These are phyloP conservation scores for Drosophila falleni DNA, from an alignment of 2,888 invertebrate species.

Conservation along the genomic window DNA sequence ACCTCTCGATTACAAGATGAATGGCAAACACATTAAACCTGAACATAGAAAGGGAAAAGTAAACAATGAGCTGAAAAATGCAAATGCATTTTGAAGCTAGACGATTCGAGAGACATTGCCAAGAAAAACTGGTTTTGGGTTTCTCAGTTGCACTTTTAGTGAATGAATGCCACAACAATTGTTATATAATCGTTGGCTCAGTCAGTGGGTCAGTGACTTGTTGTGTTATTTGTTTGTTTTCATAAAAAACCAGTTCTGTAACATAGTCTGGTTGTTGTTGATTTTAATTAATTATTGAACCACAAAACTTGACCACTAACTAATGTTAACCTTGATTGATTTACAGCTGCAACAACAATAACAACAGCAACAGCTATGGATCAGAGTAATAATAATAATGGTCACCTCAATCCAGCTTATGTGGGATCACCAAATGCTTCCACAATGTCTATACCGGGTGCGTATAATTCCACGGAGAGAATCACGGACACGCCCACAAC, in stretches of 20 bases:
- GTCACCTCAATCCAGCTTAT: slow-evolving; percentile 73
- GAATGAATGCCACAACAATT: slow-evolving; percentile 55
- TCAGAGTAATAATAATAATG: slow-evolving; percentile 45
- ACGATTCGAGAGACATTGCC: slow-evolving; percentile 53
- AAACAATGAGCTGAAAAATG: slow-evolving; percentile 28
- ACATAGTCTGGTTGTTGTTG: slow-evolving; percentile 4
- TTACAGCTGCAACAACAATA: slow-evolving; percentile 35
- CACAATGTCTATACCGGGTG: slow-evolving; percentile 73
- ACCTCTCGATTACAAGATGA: slow-evolving; percentile 13
- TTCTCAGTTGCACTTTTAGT: slow-evolving; percentile 49
- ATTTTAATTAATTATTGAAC: slow-evolving; percentile 51
- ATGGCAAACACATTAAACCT: slow-evolving; percentile 3
- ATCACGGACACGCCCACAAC: neutral
- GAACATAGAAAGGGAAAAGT: slow-evolving; percentile 6
- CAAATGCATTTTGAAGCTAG: slow-evolving; percentile 31
- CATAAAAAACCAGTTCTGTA: slow-evolving; percentile 36
- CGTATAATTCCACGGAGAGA: slow-evolving; percentile 55
- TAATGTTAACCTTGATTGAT: slow-evolving; percentile 56
- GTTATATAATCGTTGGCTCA: slow-evolving; percentile 65
- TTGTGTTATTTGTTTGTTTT: slow-evolving; percentile 13
- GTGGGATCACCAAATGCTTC: slow-evolving; percentile 71
- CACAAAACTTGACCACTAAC: slow-evolving; percentile 70
- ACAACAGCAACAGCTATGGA: slow-evolving; percentile 32
- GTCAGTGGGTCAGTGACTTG: slow-evolving; percentile 78
- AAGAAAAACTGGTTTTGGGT: slow-evolving; percentile 65